Conservation (phyloP, 2,113 vertebrate species). For the Festucalex cinctus region DNA sequence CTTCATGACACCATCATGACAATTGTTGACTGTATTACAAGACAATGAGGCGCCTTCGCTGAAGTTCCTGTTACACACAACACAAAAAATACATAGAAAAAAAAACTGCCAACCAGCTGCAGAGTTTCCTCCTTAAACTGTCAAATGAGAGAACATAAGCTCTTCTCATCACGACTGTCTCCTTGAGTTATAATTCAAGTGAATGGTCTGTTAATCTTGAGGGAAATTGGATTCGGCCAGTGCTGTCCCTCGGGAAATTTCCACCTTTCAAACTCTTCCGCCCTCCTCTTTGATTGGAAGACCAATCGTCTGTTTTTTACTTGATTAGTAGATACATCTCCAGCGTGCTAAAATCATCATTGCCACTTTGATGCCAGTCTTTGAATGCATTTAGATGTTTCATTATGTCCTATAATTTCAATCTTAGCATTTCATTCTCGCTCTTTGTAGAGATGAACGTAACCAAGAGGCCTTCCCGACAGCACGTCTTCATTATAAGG, state of each 20-base stretch:
- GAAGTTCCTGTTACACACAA: no score
- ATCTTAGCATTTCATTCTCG: neutral
- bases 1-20: no score
- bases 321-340: slow-evolving; percentile 20
- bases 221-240: slow-evolving; percentile 63
- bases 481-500: slow-evolving; percentile 21
- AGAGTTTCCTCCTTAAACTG: slow-evolving; percentile 39
- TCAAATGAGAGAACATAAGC: slow-evolving; percentile 33
- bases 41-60: neutral
- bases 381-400: neutral
- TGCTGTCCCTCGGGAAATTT: slow-evolving; percentile 51
- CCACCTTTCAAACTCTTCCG: slow-evolving; percentile 38
- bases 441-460: neutral
- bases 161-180: slow-evolving; percentile 54
- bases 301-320: slow-evolving; percentile 14
- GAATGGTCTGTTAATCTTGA: slow-evolving; percentile 52
- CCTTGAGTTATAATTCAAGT: slow-evolving; percentile 59
- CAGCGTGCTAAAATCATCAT: neutral
- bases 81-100: no score
- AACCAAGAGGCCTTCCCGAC: slow-evolving; percentile 4
- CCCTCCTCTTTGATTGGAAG: slow-evolving; percentile 35
- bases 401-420: neutral
- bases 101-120: slow-evolving; percentile 30
- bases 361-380: neutral
- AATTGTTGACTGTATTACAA: no score